A percentile compares a stretch with the other conserved stretches of the same genome.
phyloP scores from a whole-genome alignment of 2,888 invertebrate species.

The Torymus tubicola region DNA sequence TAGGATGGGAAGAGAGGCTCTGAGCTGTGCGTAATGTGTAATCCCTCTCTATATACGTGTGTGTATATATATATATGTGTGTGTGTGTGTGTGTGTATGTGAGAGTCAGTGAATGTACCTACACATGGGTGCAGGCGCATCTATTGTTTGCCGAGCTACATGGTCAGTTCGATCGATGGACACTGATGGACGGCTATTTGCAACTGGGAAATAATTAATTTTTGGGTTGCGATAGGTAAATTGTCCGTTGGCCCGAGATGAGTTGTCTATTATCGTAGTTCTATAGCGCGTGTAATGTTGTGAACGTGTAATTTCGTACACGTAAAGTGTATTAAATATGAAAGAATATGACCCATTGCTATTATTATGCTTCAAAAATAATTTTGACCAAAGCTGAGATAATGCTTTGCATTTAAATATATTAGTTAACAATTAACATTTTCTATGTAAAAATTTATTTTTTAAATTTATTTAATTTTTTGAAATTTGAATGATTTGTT shows the following conservation, averaged over 20 bases:
- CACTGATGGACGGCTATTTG: conserved; percentile 57
- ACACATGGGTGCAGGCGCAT: neutral
- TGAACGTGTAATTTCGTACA: too few relatives aligned
- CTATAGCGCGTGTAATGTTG: too few relatives aligned
- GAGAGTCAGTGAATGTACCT: neutral
- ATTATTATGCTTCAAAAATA: too few relatives aligned
- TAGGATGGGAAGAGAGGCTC: neutral
- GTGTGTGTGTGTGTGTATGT: neutral
- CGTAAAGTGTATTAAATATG: too few relatives aligned
- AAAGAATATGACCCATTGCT: too few relatives aligned
- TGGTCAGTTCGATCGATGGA: conserved; percentile 48
- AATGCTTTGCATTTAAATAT: too few relatives aligned
- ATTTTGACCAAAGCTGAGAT: too few relatives aligned
- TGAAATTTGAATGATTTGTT: too few relatives aligned
- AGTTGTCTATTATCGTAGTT: conserved; percentile 27
- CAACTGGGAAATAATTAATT: conserved; percentile 55
- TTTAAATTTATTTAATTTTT: too few relatives aligned
- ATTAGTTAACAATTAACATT: too few relatives aligned
- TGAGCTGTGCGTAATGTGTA: conserved; percentile 28
- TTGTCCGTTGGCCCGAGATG: conserved; percentile 7
- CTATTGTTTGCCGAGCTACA: conserved; percentile 50
- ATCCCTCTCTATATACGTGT: conserved; percentile 1
- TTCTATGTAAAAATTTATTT: too few relatives aligned
- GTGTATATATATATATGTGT: neutral
- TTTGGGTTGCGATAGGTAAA: conserved; percentile 38